A percentile compares a stretch with the other conserved stretches of the same genome.
Evolutionary conservation across 2,797 vertebrate genomes (phyloP).

Genomic region (Thripadectes ignobilis): DNA sequence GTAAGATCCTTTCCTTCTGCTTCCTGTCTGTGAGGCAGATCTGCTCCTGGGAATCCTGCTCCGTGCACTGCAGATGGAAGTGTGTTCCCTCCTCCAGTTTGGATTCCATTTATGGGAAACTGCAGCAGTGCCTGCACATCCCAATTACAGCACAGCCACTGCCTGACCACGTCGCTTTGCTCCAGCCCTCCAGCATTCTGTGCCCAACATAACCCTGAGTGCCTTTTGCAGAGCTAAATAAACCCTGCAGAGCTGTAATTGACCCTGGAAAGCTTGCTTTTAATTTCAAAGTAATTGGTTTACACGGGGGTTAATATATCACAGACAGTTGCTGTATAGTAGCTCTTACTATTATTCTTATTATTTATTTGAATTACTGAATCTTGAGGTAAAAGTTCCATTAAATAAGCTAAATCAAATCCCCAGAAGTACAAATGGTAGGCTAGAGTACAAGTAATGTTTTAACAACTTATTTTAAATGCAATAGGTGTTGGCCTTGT

Average conservation of each 20-base stretch:
- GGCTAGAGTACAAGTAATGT: not conserved
- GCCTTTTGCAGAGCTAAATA: not conserved
- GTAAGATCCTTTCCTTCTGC: not conserved
- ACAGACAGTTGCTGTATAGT: not conserved
- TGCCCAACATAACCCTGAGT: not conserved
- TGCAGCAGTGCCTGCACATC: not conserved
- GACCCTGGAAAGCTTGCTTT: not conserved
- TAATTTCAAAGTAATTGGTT: not conserved
- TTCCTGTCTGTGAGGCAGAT: not conserved
- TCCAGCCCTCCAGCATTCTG: not conserved
- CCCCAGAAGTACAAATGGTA: not conserved
- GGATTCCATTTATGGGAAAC: conserved; percentile 44
- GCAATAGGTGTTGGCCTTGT: not conserved
- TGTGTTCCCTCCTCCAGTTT: not conserved
- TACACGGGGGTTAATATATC: not conserved
- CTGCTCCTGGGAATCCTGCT: not conserved
- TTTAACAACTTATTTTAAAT: not conserved
- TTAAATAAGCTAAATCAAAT: not conserved
- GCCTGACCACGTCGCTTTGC: not conserved
- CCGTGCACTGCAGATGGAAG: not conserved
- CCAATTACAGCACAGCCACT: not conserved
- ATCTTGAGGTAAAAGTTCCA: not conserved
- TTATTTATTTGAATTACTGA: not conserved
- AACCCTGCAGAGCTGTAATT: not conserved
- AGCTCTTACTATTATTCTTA: not conserved